phyloP scores from a whole-genome alignment of 2,797 vertebrate genomes.

The Pyrocephalus nanus region DNA sequence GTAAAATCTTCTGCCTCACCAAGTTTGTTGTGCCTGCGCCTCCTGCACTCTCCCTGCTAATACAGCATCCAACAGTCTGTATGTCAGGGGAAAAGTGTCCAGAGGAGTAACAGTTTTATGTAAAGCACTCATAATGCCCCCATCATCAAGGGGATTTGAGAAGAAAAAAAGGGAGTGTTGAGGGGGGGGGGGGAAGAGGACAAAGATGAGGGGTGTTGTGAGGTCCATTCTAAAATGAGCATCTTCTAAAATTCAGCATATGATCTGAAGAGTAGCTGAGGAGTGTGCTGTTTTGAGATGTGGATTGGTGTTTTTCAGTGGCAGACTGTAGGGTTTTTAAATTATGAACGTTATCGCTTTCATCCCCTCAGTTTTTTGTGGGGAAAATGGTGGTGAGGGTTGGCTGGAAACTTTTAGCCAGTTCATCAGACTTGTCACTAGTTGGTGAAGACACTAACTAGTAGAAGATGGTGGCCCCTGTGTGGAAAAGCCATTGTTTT shows the following conservation, averaged over 20 bases:
- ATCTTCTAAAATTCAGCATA: background rate
- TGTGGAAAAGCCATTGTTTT: background rate
- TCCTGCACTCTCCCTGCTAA: background rate
- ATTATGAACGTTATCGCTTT: fast-evolving
- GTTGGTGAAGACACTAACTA: background rate
- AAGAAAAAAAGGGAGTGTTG: fast-evolving
- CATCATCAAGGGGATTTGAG: background rate
- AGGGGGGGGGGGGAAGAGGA: no score
- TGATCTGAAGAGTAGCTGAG: background rate
- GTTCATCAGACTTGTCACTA: background rate
- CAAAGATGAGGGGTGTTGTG: background rate
- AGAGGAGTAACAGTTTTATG: background rate
- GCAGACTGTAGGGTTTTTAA: fast-evolving
- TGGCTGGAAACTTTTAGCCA: background rate
- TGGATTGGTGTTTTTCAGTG: background rate
- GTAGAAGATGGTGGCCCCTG: background rate
- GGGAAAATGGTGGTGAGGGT: background rate
- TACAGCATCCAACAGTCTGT: background rate
- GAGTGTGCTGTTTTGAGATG: background rate
- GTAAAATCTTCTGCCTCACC: background rate
- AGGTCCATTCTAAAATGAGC: background rate
- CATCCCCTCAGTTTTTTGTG: background rate
- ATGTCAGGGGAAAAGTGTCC: no score
- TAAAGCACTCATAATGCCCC: background rate
- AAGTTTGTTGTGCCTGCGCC: background rate